A percentile compares a stretch with the other conserved stretches of the same genome.
Conservation (phyloP, 2,888 invertebrate species). For the Xestia xanthographa region DNA sequence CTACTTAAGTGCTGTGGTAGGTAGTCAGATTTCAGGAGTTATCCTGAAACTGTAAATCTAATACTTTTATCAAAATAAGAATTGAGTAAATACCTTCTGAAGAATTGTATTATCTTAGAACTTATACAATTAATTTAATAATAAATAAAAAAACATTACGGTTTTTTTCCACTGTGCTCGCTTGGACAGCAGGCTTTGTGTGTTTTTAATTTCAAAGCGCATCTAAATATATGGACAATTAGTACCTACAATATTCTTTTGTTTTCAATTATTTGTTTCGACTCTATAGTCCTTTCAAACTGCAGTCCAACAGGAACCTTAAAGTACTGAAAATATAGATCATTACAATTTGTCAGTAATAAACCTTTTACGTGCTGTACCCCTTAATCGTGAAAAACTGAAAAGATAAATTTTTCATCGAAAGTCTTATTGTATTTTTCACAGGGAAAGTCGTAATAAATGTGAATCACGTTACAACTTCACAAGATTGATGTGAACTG, state of each 20-base stretch:
- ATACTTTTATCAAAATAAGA: neutral
- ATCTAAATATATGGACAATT: neutral
- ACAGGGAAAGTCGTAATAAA: conserved; percentile 8
- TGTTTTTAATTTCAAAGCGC: neutral
- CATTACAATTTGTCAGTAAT: neutral
- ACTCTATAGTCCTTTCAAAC: neutral
- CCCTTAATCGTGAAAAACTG: neutral
- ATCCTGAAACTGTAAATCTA: too few relatives aligned
- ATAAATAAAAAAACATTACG: too few relatives aligned
- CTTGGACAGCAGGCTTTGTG: conserved; percentile 1
- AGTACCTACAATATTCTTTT: too few relatives aligned
- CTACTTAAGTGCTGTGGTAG: too few relatives aligned
- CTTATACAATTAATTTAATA: too few relatives aligned
- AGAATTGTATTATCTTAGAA: neutral
- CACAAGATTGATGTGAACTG: conserved; percentile 37
- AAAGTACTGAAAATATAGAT: neutral
- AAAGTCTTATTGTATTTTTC: neutral
- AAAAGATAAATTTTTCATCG: neutral
- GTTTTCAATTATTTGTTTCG: neutral
- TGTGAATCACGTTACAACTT: conserved; percentile 14
- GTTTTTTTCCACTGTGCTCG: conserved; percentile 29
- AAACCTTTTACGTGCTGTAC: neutral
- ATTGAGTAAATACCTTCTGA: neutral
- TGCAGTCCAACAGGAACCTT: neutral
- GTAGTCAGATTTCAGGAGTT: too few relatives aligned